Evolutionary conservation across 1,140 invertebrate genomes (phyloP).

Genomic region (Aradophagus sp.): DNA sequence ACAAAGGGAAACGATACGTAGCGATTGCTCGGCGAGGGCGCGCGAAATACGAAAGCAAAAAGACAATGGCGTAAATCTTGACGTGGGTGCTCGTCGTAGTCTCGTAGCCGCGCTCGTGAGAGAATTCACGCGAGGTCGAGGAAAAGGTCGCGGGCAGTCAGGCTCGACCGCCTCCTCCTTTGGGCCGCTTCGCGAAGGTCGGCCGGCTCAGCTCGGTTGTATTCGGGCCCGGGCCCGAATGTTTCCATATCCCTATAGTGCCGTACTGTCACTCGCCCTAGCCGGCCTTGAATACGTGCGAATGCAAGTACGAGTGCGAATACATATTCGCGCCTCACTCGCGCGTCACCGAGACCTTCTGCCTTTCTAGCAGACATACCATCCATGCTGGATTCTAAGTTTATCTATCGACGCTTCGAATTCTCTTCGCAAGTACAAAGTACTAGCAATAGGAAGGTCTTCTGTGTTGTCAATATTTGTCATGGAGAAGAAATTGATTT

Average conservation of each 20-base stretch:
- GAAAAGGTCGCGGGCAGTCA: slow-evolving; percentile 54
- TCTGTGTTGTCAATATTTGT: too few species aligned
- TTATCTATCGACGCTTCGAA: too few species aligned
- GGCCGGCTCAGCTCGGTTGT: slow-evolving; percentile 9
- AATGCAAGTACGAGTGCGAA: too few species aligned
- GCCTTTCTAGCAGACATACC: too few species aligned
- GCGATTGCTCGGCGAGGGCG: slow-evolving; percentile 45
- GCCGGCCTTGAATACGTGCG: slow-evolving; percentile 19
- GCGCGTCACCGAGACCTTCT: too few species aligned
- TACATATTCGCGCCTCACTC: too few species aligned
- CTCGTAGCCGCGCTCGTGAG: slow-evolving; percentile 56
- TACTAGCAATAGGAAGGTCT: too few species aligned
- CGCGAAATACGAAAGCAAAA: slow-evolving; percentile 44
- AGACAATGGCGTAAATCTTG: slow-evolving; percentile 55
- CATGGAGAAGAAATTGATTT: too few species aligned
- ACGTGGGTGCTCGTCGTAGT: slow-evolving; percentile 55
- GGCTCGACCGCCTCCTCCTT: slow-evolving; percentile 49
- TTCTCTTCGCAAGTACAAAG: too few species aligned
- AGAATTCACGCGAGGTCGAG: slow-evolving; percentile 60
- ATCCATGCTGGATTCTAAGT: too few species aligned
- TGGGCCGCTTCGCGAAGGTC: slow-evolving; percentile 47
- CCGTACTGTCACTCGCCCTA: slow-evolving; percentile 27
- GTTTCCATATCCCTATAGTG: too few species aligned
- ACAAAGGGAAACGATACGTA: slow-evolving; percentile 56
- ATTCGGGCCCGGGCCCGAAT: slow-evolving; percentile 8